phyloP scores from a whole-genome alignment of 2,888 invertebrate species.

The Limnephilus lunatus region DNA sequence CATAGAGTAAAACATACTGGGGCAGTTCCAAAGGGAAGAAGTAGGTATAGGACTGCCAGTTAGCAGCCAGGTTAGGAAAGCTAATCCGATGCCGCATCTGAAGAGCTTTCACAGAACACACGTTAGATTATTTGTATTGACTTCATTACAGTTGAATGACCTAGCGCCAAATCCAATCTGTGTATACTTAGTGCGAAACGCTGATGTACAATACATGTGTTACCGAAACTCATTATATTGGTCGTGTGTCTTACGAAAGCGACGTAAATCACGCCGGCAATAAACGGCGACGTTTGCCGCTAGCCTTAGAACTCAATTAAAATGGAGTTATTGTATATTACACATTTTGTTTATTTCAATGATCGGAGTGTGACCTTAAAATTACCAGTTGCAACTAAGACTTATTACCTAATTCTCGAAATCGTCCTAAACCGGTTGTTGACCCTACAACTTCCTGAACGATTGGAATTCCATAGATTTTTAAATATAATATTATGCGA shows the following conservation, averaged over 20 bases:
- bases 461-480: background rate
- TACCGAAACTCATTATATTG: background rate
- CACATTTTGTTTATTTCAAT: background rate
- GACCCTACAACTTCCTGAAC: background rate
- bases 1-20: too few relatives aligned
- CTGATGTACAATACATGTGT: background rate
- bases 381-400: background rate
- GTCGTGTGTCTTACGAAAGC: background rate
- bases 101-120: too few relatives aligned
- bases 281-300: background rate
- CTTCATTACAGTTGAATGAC: background rate
- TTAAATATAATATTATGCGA: background rate
- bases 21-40: too few relatives aligned
- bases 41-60: too few relatives aligned
- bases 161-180: background rate
- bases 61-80: too few relatives aligned
- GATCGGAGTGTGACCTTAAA: background rate
- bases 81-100: too few relatives aligned
- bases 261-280: background rate
- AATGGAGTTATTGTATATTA: background rate
- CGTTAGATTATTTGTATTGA: too few relatives aligned
- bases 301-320: background rate
- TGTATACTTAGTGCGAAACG: background rate
- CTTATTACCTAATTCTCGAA: background rate
- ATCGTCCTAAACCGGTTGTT: background rate